Evolutionary conservation across 2,113 vertebrate species (phyloP), one percentile per base, ranked within the genome.

Genomic region (Callopanchax toddi): DNA sequence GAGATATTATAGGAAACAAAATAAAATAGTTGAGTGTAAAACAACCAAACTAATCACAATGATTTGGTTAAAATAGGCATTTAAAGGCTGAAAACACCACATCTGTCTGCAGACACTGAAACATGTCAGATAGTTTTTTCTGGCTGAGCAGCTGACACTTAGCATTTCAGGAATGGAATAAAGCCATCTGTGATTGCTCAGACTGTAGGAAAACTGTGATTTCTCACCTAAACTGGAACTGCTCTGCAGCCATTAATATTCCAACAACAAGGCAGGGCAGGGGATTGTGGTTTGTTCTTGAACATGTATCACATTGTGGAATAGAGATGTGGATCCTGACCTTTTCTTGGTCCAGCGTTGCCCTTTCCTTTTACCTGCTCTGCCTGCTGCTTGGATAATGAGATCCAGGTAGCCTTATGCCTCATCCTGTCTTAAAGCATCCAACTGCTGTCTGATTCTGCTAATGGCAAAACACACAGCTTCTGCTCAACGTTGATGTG

Each of bases 221-320:
- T 57, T 71, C 56, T 53, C 50, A 11, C 22, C 32, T 32, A 60
- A 63, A 26, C 63, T 49, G 10, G 16, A 69, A 45, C 69, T 20
- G 36, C 23, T 39, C 67, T 45, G 60, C 34, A 50, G 36, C 22
- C 37, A 68, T 82, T 81, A 67, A 78, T 71, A 86, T 82, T 86
- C 83, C 43, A 56, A 67, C 55, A 71, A 51, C 52, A 34, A 52
- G 61, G 8, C 25, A 5, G 48, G 43, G 60, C 51, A 44, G 45
- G 66, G 66, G 46, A 77, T 69, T 67, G 66, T 72, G 50, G 56
- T 65, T 69, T 73, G 60, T 74, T 79, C 72, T 84, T 84, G 74
- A 87, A 85, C 72, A 81, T 75, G 69, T 79, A 74, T 74, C 55
- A 40, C 79, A 74, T 63, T 70, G 78, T 74, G 65, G 71, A 80